phyloP scores from a whole-genome alignment of 2,113 vertebrate species.

The Toxotes jaculatrix region DNA sequence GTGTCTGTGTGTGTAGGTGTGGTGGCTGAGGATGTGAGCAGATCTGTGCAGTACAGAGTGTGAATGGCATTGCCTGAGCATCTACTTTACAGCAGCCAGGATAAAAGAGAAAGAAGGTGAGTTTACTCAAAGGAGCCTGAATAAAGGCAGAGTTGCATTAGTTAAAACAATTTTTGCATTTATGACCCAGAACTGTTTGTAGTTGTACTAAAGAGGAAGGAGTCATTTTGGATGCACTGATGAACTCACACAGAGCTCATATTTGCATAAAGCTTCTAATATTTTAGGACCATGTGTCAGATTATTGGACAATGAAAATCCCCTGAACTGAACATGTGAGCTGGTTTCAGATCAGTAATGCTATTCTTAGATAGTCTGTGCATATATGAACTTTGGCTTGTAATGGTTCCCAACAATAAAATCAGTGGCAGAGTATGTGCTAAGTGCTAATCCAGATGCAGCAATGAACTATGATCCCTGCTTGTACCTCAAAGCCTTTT shows the following conservation, averaged over 20 bases:
- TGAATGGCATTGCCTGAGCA: no score
- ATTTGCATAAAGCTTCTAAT: slow-evolving; percentile 27
- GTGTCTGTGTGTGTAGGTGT: no score
- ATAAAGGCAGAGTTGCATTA: background rate
- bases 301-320: slow-evolving; percentile 50
- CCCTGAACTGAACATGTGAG: slow-evolving; percentile 32
- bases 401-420: slow-evolving; percentile 47
- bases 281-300: slow-evolving; percentile 26
- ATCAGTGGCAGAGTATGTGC: slow-evolving; percentile 22
- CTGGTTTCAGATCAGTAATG: slow-evolving; percentile 10
- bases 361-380: slow-evolving; percentile 25
- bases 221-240: background rate
- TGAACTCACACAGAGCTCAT: background rate
- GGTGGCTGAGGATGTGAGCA: background rate
- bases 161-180: background rate
- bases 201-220: background rate
- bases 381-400: slow-evolving; percentile 37
- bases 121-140: background rate
- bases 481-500: slow-evolving; percentile 82
- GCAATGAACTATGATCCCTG: slow-evolving; percentile 70
- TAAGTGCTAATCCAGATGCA: slow-evolving; percentile 64
- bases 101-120: no score
- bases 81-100: no score
- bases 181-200: background rate
- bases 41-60: no score